These are phyloP conservation scores for Diaphora mendica DNA, from an alignment of 2,888 invertebrate genomes.

Conservation along the genomic window DNA sequence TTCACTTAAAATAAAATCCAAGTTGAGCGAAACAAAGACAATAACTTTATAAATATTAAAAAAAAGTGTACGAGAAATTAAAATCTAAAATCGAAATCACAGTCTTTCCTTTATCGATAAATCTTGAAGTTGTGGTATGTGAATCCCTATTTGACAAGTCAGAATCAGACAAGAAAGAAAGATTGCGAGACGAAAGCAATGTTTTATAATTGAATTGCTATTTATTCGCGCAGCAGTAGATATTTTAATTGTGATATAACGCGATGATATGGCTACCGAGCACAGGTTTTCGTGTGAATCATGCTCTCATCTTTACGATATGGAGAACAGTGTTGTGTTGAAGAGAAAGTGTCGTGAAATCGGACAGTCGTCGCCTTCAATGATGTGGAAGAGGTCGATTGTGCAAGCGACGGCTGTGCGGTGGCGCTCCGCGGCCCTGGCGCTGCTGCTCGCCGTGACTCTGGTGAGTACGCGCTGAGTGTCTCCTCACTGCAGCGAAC, in stretches of 20 bases:
- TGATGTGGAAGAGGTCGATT: constrained; percentile 86
- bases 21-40: too few relatives aligned
- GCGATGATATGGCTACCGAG: constrained; percentile 65
- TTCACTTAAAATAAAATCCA: too few relatives aligned
- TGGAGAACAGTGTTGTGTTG: constrained; percentile 61
- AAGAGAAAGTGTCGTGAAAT: constrained; percentile 86
- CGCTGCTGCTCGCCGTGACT: constrained; percentile 62
- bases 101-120: not conserved
- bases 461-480: constrained; percentile 62
- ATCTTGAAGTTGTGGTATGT: not conserved
- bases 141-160: constrained; percentile 39
- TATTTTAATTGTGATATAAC: constrained; percentile 30
- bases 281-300: constrained; percentile 51
- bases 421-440: constrained; percentile 63
- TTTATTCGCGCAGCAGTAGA: constrained; percentile 33
- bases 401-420: constrained; percentile 75
- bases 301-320: constrained; percentile 60
- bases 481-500: not conserved
- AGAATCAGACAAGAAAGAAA: constrained; percentile 25
- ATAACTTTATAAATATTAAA: too few relatives aligned
- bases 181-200: constrained; percentile 43
- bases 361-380: constrained; percentile 81
- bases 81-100: not conserved
- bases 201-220: constrained; percentile 33
- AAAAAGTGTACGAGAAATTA: not conserved